These are phyloP conservation scores for Xiphydria camelus DNA, from an alignment of 2,888 invertebrate species.

Conservation along the genomic window DNA sequence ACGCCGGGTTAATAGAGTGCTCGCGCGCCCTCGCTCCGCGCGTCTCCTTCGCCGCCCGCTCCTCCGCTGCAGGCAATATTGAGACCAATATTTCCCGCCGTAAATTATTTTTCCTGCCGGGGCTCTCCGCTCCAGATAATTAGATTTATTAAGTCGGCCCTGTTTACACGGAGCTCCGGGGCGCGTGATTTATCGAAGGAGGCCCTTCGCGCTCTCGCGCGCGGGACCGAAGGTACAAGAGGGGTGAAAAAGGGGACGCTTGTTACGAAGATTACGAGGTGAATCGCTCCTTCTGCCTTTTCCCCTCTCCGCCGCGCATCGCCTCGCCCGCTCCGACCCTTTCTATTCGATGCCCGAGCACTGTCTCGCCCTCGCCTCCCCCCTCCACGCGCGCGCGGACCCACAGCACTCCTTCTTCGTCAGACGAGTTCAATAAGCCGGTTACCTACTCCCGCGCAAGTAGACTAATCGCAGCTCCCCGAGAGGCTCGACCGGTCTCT, in stretches of 20 bases:
- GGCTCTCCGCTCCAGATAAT: constrained; percentile 34
- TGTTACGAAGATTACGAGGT: constrained; percentile 42
- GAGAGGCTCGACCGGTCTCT: constrained; percentile 13
- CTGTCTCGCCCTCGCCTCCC: constrained; percentile 4
- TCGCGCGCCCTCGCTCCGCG: not conserved
- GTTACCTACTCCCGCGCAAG: no score
- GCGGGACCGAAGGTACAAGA: no score
- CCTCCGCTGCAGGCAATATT: constrained; percentile 19
- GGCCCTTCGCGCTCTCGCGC: constrained; percentile 24
- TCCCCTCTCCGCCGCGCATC: constrained; percentile 2
- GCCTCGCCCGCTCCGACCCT: not conserved
- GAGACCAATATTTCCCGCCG: constrained; percentile 27
- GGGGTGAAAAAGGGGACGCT: constrained; percentile 27
- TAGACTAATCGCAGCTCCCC: constrained; percentile 31
- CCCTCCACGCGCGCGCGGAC: not conserved
- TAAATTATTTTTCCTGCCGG: constrained; percentile 40
- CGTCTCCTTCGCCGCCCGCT: not conserved
- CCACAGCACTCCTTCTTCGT: no score
- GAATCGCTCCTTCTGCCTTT: constrained; percentile 28
- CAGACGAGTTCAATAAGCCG: constrained; percentile 31
- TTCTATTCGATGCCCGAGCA: constrained; percentile 23
- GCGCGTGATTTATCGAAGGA: constrained; percentile 44
- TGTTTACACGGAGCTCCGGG: constrained; percentile 41
- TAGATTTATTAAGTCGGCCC: constrained; percentile 46
- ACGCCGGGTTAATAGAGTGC: not conserved